Percentiles rank a stretch among this genome's conserved stretches.
These are phyloP conservation scores for Cyclophora punctaria DNA, from an alignment of 2,888 invertebrate species.

Conservation along the genomic window DNA sequence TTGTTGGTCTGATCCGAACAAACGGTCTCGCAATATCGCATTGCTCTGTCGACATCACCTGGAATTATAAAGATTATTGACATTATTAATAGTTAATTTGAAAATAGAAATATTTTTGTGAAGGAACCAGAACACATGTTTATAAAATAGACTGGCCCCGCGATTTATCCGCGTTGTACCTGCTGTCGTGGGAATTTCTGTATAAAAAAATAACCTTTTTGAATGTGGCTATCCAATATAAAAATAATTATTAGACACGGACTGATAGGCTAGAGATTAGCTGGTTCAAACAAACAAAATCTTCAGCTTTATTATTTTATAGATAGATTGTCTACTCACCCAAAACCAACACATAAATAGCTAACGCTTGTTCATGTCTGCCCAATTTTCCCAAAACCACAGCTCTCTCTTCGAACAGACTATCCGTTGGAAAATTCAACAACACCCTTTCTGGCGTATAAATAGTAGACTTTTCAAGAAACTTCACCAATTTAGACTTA, in stretches of 20 bases:
- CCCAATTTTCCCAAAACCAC: constrained; percentile 94
- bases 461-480: constrained; percentile 85
- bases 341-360: constrained; percentile 92
- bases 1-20: constrained; percentile 59
- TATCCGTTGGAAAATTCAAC: constrained; percentile 88
- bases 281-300: too few species aligned
- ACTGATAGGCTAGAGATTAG: too few species aligned
- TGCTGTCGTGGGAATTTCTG: too few species aligned
- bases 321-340: constrained; percentile 40
- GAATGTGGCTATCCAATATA: too few species aligned
- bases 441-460: constrained; percentile 92
- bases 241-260: too few species aligned
- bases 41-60: constrained; percentile 87
- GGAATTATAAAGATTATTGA: neutral
- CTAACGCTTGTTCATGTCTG: constrained; percentile 92
- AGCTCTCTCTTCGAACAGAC: constrained; percentile 93
- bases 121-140: neutral
- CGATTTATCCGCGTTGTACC: too few species aligned
- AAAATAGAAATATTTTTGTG: neutral
- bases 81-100: neutral
- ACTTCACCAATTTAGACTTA: constrained; percentile 79
- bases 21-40: constrained; percentile 87
- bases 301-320: too few species aligned
- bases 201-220: too few species aligned
- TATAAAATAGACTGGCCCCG: neutral